phyloP scores from a whole-genome alignment of 1,140 invertebrate genomes.

The Zophobas atratus region DNA sequence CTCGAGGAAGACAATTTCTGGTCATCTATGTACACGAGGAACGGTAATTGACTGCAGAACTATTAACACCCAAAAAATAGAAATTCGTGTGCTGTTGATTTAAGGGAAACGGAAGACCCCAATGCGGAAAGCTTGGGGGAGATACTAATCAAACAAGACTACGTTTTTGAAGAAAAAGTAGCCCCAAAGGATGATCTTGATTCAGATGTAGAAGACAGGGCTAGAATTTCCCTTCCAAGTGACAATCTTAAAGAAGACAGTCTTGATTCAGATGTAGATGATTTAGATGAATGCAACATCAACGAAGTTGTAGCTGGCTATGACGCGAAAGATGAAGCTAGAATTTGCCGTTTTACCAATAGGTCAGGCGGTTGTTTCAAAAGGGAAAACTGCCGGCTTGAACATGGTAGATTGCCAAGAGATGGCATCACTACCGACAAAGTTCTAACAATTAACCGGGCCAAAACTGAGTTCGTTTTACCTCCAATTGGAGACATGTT shows the following conservation, averaged over 20 bases:
- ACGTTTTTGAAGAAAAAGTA: constrained; percentile 47
- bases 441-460: constrained; percentile 37
- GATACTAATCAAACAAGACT: constrained; percentile 45
- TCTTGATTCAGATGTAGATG: too few species aligned
- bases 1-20: too few species aligned
- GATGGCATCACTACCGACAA: constrained; percentile 61
- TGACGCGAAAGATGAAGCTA: constrained; percentile 58
- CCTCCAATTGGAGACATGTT: constrained; percentile 46
- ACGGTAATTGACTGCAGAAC: background rate
- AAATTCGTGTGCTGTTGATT: constrained; percentile 47
- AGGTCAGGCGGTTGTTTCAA: constrained; percentile 58
- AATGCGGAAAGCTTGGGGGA: constrained; percentile 47
- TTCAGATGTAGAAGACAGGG: constrained; percentile 47
- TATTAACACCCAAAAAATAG: constrained; percentile 11
- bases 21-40: constrained; percentile 48
- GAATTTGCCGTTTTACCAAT: constrained; percentile 58
- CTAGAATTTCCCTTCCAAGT: too few species aligned
- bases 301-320: constrained; percentile 60
- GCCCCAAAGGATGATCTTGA: background rate
- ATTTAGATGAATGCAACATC: constrained; percentile 51
- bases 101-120: constrained; percentile 40
- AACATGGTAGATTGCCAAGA: constrained; percentile 55
- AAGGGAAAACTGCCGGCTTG: constrained; percentile 57
- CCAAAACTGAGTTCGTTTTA: constrained; percentile 46
- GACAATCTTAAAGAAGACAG: too few species aligned